Conservation (phyloP, 1,140 invertebrate species). For the Mycetomoellerius zeteki region DNA sequence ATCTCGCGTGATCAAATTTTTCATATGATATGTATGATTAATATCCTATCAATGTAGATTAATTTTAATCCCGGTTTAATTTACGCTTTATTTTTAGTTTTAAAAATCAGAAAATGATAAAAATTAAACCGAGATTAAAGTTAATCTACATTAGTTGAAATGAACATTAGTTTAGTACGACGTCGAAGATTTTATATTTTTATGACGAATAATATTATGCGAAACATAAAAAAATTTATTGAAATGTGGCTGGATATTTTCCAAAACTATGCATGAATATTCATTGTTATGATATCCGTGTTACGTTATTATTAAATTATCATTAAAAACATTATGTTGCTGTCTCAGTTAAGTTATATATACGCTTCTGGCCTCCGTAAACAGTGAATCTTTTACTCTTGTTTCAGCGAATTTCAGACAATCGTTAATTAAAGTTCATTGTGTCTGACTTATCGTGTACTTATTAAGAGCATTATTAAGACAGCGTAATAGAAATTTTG, state of each 20-base stretch:
- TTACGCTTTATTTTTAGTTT: too few species aligned
- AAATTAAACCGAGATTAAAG: too few species aligned
- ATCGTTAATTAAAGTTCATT: slow-evolving; percentile 50
- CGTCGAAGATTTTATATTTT: background rate
- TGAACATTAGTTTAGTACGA: background rate
- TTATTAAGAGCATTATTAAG: slow-evolving; percentile 33
- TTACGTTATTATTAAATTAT: slow-evolving; percentile 5
- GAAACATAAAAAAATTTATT: background rate
- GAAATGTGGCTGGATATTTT: background rate
- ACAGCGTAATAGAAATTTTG: slow-evolving; percentile 8
- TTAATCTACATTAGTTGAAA: too few species aligned
- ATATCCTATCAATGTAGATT: too few species aligned
- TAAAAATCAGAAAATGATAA: too few species aligned
- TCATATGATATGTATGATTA: background rate
- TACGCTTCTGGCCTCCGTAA: background rate
- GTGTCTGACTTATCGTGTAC: background rate
- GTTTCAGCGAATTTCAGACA: slow-evolving; percentile 29
- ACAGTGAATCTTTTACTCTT: background rate
- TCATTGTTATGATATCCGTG: background rate
- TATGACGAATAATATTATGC: too few species aligned
- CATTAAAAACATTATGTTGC: slow-evolving; percentile 16
- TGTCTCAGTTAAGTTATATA: background rate
- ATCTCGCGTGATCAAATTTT: background rate
- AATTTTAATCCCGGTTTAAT: too few species aligned
- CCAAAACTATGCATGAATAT: background rate